Evolutionary conservation across 2,113 vertebrate genomes (phyloP), one percentile per base, ranked within the genome.

Genomic region (Thermophis baileyi): DNA sequence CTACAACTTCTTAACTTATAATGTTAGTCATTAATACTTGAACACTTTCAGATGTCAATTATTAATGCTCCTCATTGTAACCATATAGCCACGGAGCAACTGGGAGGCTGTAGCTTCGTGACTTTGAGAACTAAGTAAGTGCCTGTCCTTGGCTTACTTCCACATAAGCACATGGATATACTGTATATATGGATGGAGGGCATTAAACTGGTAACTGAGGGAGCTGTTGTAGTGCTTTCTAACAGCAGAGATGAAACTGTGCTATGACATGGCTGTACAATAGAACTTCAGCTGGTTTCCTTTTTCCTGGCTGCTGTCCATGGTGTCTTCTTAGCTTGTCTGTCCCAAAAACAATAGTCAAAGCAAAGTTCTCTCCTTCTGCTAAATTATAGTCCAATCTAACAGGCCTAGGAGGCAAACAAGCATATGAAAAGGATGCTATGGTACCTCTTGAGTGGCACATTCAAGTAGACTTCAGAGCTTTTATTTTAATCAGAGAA

Each of bases 311-410:
- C 63, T 89, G 51, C 92, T 92, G 51, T 92, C 24, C 55, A 57
- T 88, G 47, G 63, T 47, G 69, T 89, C 25, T 85, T 44, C 51
- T 92, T 54, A 55, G 69, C 30, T 92, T 89, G 85, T 85, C 25
- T 63, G 51, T 85, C 74, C n/a, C 89, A 69, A 88, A 85, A 57
- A 85, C 55, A 51, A 53, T 40, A 85, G 92, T 92, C 92, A 89
- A 89, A 92, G 51, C 92, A 85, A 74, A 85, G 89, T 44, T 49
- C 27, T 6, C 51, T 89, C 63, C 51, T 27, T 85, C 55, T 85
- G 63, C 10, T 89, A 92, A 16, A 54, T 55, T 85, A 46, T 49
- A 89, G 87, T 85, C 87, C 50, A 55, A 51, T 92, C 63, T 22
- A 63, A 92, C 87, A 92, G 63, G 51, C 49, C 91, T 89, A 16